A percentile compares a stretch with the other conserved stretches of the same genome.
Evolutionary conservation across 2,113 vertebrate genomes (phyloP).

Genomic region (Megalops atlanticus): DNA sequence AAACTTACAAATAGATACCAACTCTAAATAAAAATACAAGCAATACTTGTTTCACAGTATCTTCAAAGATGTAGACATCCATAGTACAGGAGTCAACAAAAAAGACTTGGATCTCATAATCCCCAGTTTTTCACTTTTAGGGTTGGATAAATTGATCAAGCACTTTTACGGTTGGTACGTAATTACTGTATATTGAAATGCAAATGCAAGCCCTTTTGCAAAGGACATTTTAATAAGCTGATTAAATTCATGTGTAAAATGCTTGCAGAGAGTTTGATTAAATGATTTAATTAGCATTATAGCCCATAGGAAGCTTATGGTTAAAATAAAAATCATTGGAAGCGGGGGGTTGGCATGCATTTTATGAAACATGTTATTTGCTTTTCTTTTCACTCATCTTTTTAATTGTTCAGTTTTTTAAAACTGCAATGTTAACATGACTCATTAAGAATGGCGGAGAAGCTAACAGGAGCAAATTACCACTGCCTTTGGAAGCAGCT

Average conservation of each 20-base stretch:
- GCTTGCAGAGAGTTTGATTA: neutral
- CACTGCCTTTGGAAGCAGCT: too few species aligned
- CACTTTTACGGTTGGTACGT: neutral
- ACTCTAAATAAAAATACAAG: too few species aligned
- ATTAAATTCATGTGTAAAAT: neutral
- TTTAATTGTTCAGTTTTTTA: neutral
- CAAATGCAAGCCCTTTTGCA: neutral
- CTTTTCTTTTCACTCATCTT: neutral
- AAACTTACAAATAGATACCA: too few species aligned
- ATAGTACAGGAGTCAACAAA: neutral
- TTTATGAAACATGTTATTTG: neutral
- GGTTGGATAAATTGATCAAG: neutral
- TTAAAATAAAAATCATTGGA: neutral
- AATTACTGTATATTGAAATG: neutral
- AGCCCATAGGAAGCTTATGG: neutral
- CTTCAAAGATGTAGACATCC: too few species aligned
- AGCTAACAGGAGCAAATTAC: too few species aligned
- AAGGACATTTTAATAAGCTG: neutral
- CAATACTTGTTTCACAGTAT: too few species aligned
- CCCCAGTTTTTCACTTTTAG: neutral
- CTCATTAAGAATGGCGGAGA: neutral
- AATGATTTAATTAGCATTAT: conserved; percentile 3
- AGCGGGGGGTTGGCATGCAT: neutral
- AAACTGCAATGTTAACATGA: neutral
- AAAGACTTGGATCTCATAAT: neutral